Evolutionary conservation across 2,113 vertebrate genomes (phyloP).

Genomic region (Phodopus roborovskii): DNA sequence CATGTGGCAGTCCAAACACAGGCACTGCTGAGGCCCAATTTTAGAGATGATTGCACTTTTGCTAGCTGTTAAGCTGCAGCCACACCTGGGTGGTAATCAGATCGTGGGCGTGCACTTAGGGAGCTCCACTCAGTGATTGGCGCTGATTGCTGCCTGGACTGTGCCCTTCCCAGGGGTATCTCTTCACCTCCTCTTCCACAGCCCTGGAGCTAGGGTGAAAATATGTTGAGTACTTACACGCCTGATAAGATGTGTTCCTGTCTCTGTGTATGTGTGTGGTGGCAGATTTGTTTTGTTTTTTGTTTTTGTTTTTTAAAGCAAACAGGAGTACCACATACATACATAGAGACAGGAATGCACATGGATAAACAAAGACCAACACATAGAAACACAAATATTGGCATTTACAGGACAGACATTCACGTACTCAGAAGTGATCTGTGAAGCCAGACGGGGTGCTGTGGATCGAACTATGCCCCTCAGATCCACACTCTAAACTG

Average conservation of each 20-base stretch:
- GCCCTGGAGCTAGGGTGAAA: not conserved
- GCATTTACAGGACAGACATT: not conserved
- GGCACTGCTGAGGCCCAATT: not conserved
- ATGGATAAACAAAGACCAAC: not conserved
- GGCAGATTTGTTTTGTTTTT: not conserved
- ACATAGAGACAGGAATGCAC: not conserved
- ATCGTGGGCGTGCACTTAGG: not conserved
- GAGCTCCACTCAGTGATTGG: not conserved
- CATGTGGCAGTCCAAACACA: not conserved
- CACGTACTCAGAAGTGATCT: not conserved
- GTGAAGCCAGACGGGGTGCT: not conserved
- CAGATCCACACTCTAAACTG: not conserved
- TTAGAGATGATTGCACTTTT: not conserved
- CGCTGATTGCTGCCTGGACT: not conserved
- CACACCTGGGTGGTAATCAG: not conserved
- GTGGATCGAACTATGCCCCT: not conserved
- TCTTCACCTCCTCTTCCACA: not conserved
- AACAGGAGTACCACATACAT: not conserved
- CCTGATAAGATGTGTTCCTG: not conserved
- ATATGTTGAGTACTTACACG: not conserved
- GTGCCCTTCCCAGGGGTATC: not conserved
- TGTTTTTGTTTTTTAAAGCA: not conserved
- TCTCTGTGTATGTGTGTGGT: not conserved
- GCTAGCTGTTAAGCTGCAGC: not conserved
- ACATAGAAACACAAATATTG: not conserved